Evolutionary conservation across 2,888 invertebrate species (phyloP).

Genomic region (Parnassius apollo): DNA sequence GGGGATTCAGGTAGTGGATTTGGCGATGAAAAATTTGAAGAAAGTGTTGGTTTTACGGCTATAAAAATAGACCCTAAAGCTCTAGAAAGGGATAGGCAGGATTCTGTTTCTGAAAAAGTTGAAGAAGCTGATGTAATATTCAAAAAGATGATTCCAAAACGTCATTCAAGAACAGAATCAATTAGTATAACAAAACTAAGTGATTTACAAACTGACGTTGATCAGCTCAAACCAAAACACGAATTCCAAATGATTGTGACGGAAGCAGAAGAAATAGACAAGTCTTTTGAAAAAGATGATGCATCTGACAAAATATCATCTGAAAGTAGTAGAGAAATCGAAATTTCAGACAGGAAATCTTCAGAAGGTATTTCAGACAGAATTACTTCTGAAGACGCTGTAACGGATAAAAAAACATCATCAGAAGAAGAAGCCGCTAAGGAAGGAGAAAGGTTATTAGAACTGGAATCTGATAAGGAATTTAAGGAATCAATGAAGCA

Average conservation of each 20-base stretch:
- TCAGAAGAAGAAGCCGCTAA: conserved; percentile 66
- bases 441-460: conserved; percentile 44
- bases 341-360: conserved; percentile 75
- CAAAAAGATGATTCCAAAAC: conserved; percentile 72
- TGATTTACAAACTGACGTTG: conserved; percentile 60
- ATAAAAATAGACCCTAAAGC: conserved; percentile 60
- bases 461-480: conserved; percentile 41
- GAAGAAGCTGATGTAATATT: conserved; percentile 62
- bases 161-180: conserved; percentile 74
- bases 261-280: conserved; percentile 72
- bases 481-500: conserved; percentile 24
- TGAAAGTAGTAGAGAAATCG: conserved; percentile 75
- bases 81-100: conserved; percentile 59
- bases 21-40: conserved; percentile 76
- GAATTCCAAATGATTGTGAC: conserved; percentile 75
- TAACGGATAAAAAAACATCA: conserved; percentile 75
- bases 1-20: conserved; percentile 75
- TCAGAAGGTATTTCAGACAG: conserved; percentile 76
- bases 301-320: conserved; percentile 76
- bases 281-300: conserved; percentile 72
- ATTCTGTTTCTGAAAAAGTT: conserved; percentile 60
- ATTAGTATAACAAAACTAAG: conserved; percentile 69
- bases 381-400: conserved; percentile 77
- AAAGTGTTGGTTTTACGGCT: conserved; percentile 71
- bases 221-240: conserved; percentile 55